Evolutionary conservation across 2,797 vertebrate genomes (phyloP), one percentile per base, ranked within the genome.

Genomic region (Lindbergichthys nudifrons): DNA sequence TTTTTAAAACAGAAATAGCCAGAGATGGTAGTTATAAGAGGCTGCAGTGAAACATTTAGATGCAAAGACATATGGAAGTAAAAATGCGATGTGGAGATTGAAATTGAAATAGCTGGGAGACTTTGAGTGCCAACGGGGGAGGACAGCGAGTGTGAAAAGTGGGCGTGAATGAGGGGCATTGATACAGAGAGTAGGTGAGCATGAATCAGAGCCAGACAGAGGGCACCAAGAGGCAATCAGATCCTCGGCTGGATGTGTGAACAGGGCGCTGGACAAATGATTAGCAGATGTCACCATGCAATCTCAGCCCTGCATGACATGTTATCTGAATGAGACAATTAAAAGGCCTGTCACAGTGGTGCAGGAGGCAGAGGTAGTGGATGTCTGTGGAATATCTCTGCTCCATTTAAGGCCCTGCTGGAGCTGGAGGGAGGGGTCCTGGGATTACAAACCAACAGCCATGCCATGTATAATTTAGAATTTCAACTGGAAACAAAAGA

Each of bases 301-400:
- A 61, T 63, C 69, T 63, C 19, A 32, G 64, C 57, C 54, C 69
- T 13, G 57, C 14, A 15, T 58, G 80, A 88, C 85, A 46, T 39
- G 80, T 70, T 67, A 84, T 85, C 87, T 76, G 76, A 76, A 86
- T 70, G 81, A 82, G 60, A 78, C 58, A 54, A 85, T 87, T 83
- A 83, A 82, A 83, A 80, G 5, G 51, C 47, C 73, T 41, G 75
- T 84, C 80, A 83, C 66, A 62, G 36, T 16, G 13, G 30, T 46
- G 51, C 16, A 15, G 18, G 53, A 58, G 50, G 69, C 18, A 32
- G 45, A 42, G 45, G 46, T 13, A 51, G 43, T 65, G 63, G 54
- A 62, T 2, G 43, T 26, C 75, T 43, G 64, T 16, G 57, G 63
- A 82, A 72, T 76, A 59, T 30, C 75, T 79, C 21, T 23, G 63